These are phyloP conservation scores for Myiotriccus ornatus DNA, from an alignment of 2,797 vertebrate species.

Conservation along the genomic window DNA sequence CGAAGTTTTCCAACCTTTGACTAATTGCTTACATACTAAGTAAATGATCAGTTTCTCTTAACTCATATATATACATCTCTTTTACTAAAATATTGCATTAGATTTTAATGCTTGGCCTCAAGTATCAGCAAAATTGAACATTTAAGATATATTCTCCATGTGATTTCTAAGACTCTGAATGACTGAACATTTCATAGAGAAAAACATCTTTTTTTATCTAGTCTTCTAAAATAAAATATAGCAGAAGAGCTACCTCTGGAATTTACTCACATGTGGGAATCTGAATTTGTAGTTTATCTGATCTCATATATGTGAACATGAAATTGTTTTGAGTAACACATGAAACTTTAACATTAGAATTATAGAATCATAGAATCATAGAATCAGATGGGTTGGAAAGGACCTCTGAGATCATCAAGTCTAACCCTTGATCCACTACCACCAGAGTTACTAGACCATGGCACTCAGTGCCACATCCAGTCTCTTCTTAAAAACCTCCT, in stretches of 20 bases:
- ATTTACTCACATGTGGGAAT: background rate
- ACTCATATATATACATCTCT: background rate
- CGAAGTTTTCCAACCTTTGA: background rate
- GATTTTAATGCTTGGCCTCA: background rate
- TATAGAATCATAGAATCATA: background rate
- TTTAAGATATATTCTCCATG: background rate
- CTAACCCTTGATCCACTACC: no score
- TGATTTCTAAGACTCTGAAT: background rate
- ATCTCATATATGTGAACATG: background rate
- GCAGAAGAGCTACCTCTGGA: background rate
- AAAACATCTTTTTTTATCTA: background rate
- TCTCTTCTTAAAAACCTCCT: background rate
- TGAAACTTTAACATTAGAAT: background rate
- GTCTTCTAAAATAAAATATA: background rate
- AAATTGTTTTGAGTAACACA: background rate
- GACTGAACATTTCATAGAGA: background rate
- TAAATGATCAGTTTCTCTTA: background rate
- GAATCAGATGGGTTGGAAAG: background rate
- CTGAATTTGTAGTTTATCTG: background rate
- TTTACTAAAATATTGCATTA: background rate
- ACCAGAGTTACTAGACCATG: background rate
- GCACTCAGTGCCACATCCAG: background rate
- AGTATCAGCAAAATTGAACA: background rate
- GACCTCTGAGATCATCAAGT: fast-evolving
- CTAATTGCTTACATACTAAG: background rate